Evolutionary conservation across 2,888 invertebrate species (phyloP).

Genomic region (Scotopteryx bipunctaria): DNA sequence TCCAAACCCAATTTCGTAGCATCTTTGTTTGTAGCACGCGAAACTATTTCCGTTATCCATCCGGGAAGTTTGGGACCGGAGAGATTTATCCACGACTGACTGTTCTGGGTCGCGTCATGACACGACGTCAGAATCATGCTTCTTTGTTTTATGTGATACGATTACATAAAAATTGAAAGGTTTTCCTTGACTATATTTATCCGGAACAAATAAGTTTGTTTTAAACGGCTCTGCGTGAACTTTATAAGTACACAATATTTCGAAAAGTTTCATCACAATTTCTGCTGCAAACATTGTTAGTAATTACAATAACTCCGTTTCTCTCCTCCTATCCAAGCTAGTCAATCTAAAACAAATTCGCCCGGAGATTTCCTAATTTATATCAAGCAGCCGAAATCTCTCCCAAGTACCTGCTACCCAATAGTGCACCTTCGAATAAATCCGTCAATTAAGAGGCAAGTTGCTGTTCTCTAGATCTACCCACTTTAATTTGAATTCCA

Average conservation of each 20-base stretch:
- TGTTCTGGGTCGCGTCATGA: constrained; percentile 40
- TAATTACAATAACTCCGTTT: no score
- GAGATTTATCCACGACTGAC: constrained; percentile 39
- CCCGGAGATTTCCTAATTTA: background rate
- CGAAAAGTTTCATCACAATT: no score
- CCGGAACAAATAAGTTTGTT: background rate
- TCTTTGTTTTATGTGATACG: constrained; percentile 39
- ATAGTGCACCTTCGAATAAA: constrained; percentile 23
- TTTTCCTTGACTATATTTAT: constrained; percentile 13
- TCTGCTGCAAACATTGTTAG: no score
- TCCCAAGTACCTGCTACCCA: constrained; percentile 3
- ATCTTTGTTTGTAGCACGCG: constrained; percentile 58
- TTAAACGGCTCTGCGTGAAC: background rate
- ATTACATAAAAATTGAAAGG: constrained; percentile 32
- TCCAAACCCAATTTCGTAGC: constrained; percentile 59
- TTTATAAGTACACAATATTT: no score
- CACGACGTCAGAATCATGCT: constrained; percentile 38
- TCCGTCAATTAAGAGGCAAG: constrained; percentile 27
- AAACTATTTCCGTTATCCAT: constrained; percentile 53
- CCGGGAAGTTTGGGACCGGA: constrained; percentile 38
- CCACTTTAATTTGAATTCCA: constrained; percentile 31
- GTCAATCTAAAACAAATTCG: no score
- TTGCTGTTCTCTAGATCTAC: constrained; percentile 24
- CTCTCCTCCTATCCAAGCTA: no score
- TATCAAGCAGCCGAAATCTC: background rate